phyloP scores from a whole-genome alignment of 2,888 invertebrate species.

The Blastobasis adustella region DNA sequence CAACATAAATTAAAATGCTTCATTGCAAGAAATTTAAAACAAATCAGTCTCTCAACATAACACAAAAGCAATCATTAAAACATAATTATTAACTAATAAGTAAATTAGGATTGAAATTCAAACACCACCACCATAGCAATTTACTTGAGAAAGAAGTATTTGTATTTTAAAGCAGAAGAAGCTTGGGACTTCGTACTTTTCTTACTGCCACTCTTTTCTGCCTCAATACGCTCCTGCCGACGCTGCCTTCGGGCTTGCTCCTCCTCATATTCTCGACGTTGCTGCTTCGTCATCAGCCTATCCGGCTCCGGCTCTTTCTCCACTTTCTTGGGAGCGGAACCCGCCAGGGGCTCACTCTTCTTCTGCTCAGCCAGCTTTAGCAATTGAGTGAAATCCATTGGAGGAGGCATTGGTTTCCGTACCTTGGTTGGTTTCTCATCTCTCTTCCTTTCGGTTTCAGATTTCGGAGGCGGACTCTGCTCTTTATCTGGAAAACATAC shows the following conservation, averaged over 20 bases:
- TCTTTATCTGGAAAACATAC: slow-evolving; percentile 29
- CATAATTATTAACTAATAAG: too few relatives aligned
- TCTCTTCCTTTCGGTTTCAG: slow-evolving; percentile 52
- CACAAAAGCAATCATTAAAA: not conserved
- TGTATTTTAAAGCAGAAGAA: not conserved
- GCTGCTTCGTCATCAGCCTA: slow-evolving; percentile 86
- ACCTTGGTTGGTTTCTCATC: slow-evolving; percentile 68
- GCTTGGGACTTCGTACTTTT: slow-evolving; percentile 30
- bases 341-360: slow-evolving; percentile 83
- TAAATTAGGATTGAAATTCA: too few relatives aligned
- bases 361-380: slow-evolving; percentile 89
- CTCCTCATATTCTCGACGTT: slow-evolving; percentile 83
- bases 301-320: slow-evolving; percentile 76
- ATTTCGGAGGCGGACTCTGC: slow-evolving; percentile 45
- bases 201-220: slow-evolving; percentile 36
- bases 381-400: slow-evolving; percentile 85
- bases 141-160: not conserved
- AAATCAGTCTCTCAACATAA: not conserved
- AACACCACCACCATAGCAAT: not conserved
- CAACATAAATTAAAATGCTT: slow-evolving; percentile 5
- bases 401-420: slow-evolving; percentile 79
- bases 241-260: slow-evolving; percentile 79
- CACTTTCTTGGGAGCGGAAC: slow-evolving; percentile 35
- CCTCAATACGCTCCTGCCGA: slow-evolving; percentile 52
- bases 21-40: not conserved